Evolutionary conservation across 2,797 vertebrate species (phyloP).

Genomic region (Notamacropus eugenii): DNA sequence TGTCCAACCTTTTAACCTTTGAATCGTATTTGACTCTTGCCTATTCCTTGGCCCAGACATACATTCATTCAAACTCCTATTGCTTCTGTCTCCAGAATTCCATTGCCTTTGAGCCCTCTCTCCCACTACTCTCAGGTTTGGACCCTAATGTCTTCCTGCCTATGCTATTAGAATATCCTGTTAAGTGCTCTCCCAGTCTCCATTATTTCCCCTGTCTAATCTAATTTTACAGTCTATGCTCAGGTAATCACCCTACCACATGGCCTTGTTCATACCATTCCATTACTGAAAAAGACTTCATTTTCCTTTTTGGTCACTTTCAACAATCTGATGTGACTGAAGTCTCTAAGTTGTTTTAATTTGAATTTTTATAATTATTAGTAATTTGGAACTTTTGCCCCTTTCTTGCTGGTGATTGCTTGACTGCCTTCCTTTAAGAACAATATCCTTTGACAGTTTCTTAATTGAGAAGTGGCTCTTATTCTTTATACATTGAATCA

Average conservation of each 20-base stretch:
- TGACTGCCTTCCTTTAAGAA: not conserved
- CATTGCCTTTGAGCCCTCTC: not conserved
- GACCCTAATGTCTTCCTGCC: not conserved
- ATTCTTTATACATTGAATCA: not conserved
- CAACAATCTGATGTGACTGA: not conserved
- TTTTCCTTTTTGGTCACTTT: not conserved
- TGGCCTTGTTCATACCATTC: not conserved
- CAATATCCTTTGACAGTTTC: not conserved
- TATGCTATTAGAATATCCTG: not conserved
- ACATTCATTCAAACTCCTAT: not conserved
- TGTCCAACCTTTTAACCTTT: not conserved
- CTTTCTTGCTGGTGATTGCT: not conserved
- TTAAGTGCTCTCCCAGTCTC: not conserved
- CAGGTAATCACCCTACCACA: not conserved
- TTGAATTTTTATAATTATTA: not conserved
- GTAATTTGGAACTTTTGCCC: not conserved
- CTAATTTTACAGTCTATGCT: not conserved
- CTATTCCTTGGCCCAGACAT: not conserved
- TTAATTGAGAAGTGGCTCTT: not conserved
- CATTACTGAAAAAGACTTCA: not conserved
- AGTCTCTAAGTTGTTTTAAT: not conserved
- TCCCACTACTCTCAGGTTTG: not conserved
- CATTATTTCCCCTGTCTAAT: not conserved
- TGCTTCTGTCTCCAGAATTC: not conserved
- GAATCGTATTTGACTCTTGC: not conserved